These are phyloP conservation scores for Tribolium castaneum DNA, from an alignment of 1,140 invertebrate species.

Conservation along the genomic window DNA sequence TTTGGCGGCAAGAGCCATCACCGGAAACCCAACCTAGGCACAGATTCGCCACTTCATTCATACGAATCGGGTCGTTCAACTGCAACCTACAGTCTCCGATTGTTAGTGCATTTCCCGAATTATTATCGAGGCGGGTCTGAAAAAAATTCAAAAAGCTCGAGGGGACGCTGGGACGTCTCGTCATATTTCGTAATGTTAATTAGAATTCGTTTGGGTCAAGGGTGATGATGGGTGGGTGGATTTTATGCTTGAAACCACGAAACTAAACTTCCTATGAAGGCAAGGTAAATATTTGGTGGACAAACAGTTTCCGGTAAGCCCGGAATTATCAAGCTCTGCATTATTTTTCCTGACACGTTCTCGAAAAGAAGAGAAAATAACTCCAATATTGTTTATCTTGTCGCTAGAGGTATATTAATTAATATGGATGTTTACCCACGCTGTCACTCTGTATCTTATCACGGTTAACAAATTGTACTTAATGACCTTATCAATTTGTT, in stretches of 20 bases:
- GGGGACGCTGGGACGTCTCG: too few species aligned
- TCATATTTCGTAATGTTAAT: background rate
- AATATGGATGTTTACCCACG: background rate
- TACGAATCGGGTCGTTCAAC: constrained; percentile 26
- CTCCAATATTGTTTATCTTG: background rate
- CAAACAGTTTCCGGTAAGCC: background rate
- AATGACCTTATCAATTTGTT: background rate
- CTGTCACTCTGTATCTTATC: background rate
- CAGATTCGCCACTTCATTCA: constrained; percentile 25
- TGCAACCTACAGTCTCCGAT: constrained; percentile 29
- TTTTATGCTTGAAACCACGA: too few species aligned
- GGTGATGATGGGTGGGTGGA: background rate
- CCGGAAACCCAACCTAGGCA: constrained; percentile 21
- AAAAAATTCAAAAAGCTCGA: background rate
- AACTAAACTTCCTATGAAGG: too few species aligned
- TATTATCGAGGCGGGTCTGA: background rate
- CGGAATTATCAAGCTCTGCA: background rate
- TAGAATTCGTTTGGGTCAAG: background rate
- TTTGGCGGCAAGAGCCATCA: constrained; percentile 4
- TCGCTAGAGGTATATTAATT: background rate
- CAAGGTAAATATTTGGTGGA: background rate
- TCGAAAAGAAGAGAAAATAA: too few species aligned
- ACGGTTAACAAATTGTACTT: background rate
- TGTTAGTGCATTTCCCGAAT: constrained; percentile 19
- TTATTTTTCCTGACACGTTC: background rate